Evolutionary conservation across 2,113 vertebrate genomes (phyloP), one percentile per base, ranked within the genome.

Genomic region (Galemys pyrenaicus): DNA sequence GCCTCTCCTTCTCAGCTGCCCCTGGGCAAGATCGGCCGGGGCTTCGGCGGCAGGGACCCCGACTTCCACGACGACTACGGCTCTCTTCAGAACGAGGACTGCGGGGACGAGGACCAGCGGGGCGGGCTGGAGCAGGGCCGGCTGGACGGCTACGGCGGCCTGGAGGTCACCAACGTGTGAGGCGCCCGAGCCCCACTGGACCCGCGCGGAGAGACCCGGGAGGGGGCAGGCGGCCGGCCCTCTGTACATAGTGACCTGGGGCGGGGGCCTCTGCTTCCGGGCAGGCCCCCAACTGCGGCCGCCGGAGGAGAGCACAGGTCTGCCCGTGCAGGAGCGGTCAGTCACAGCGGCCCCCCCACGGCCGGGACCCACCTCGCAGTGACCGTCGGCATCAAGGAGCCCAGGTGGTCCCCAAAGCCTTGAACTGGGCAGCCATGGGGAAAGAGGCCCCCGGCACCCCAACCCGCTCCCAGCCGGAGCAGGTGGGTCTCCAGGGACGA

Each of bases 161-260:
- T 98, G 39, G 99, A 99, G 96, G 98, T 98, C 97, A 98, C 98
- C 94, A 99, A 99, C 1, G 98, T 99, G 93, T 99, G 97, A 99
- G 30, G 79, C 6, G 1, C 7, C 0, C 0, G 0, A 1, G 22
- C 41, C 4, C 30, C 19, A 11, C 22, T 39, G 5, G 78, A 15
- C 58, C 15, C 1, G 7, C 37, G 0, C 0, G 0, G 49, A 44
- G 68, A 81, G 51, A 6, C 28, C 41, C 0, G n/a, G 32, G 26
- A 56, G 11, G 39, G 32, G 7, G 64, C 26, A 44, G 41, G 10
- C 30, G 1, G 4, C 0, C 0, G 24, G 30, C 2, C 62, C 54
- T 2, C 62, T 88, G 83, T 83, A 51, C 83, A 80, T 71, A 87
- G 78, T 0, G 11, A 24, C 65, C 8, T 17, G 0, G 0, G 78